phyloP scores from a whole-genome alignment of 2,888 invertebrate species.

The Clitarchus hookeri region DNA sequence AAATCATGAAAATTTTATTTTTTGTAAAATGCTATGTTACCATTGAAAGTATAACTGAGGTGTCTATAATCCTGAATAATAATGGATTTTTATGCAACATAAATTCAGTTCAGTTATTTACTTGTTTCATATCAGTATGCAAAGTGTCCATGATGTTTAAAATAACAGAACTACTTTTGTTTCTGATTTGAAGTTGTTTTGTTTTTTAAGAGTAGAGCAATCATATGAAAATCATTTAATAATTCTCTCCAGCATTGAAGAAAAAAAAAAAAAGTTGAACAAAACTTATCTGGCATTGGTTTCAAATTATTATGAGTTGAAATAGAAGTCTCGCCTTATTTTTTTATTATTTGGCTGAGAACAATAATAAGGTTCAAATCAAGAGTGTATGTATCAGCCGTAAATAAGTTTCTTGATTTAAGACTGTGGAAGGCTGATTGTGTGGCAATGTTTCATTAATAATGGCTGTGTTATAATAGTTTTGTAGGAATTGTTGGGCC shows the following conservation, averaged over 20 bases:
- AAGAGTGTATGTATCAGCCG: background rate
- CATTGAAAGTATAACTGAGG: background rate
- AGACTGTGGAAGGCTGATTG: slow-evolving; percentile 14
- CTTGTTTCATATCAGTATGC: too few species aligned
- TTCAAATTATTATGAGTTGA: background rate
- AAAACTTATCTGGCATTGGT: too few species aligned
- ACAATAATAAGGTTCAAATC: background rate
- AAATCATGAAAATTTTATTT: background rate
- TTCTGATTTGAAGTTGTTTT: too few species aligned
- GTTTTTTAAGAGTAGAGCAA: too few species aligned
- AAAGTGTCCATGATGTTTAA: too few species aligned
- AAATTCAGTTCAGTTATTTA: too few species aligned
- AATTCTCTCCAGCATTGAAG: background rate
- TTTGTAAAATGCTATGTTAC: background rate
- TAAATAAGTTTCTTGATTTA: slow-evolving; percentile 6
- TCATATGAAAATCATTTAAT: too few species aligned
- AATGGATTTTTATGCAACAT: background rate
- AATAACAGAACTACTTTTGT: too few species aligned
- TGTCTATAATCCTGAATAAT: background rate
- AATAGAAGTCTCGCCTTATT: background rate
- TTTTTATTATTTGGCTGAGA: background rate
- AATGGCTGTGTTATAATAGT: slow-evolving; percentile 14
- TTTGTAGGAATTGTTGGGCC: slow-evolving; percentile 10
- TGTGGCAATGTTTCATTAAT: slow-evolving; percentile 7
- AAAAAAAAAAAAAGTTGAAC: background rate